phyloP scores from a whole-genome alignment of 2,888 invertebrate species.

The Phragmatobia fuliginosa region DNA sequence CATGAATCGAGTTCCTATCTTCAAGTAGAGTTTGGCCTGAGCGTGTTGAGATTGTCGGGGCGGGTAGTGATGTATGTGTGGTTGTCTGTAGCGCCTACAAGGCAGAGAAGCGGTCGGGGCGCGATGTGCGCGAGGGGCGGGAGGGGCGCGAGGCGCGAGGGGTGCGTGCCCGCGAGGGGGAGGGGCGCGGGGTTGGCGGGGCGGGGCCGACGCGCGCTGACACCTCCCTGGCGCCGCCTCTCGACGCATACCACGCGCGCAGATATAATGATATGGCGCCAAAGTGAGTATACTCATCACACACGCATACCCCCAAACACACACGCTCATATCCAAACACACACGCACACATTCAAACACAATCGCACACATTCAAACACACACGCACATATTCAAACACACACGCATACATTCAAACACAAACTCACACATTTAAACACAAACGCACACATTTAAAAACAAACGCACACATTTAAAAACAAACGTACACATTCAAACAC shows the following conservation, averaged over 20 bases:
- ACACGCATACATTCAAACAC: not conserved
- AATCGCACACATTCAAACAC: not conserved
- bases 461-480: not conserved
- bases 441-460: not conserved
- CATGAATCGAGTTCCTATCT: not conserved
- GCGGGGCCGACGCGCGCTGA: slow-evolving; percentile 54
- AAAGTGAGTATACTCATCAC: slow-evolving; percentile 89
- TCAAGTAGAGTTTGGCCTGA: not conserved
- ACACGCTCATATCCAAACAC: not conserved
- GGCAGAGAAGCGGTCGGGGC: slow-evolving; percentile 74
- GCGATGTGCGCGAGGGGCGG: slow-evolving; percentile 37
- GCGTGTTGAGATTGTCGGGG: not conserved
- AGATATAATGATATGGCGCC: slow-evolving; percentile 94
- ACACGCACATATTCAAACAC: not conserved
- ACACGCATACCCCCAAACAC: not conserved
- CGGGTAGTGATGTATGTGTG: not conserved
- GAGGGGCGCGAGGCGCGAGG: slow-evolving; percentile 38
- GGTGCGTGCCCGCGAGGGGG: slow-evolving; percentile 76
- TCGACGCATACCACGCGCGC: slow-evolving; percentile 89
- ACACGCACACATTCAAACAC: not conserved
- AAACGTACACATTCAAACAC: not conserved
- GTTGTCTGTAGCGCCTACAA: slow-evolving; percentile 74
- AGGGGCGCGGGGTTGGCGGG: slow-evolving; percentile 62
- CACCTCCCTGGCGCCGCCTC: slow-evolving; percentile 77
- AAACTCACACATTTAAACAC: not conserved